Base-by-base conservation (phyloP, 2,888 invertebrate genomes). In the Proisotoma minuta region DNA sequence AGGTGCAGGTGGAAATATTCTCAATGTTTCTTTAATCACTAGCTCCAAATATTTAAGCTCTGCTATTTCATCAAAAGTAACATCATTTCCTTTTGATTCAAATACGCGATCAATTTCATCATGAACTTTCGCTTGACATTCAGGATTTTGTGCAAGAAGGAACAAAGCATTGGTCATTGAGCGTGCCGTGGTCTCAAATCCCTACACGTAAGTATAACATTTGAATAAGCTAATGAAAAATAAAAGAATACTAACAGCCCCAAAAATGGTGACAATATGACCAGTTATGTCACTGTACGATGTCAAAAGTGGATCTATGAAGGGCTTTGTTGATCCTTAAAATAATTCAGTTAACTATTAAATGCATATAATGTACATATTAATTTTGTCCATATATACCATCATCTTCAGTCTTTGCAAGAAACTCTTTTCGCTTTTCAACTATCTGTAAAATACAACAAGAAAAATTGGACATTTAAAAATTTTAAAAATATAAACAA, bases 11-110 rank as follows among this genome's bases (percentile, higher is more conserved):
- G 54, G 54, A 24, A 54, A 54, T n/a, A 54, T 18, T 10, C 54
- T 5, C 23, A 54, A 22, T 22, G 43, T 12, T 26, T 56, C 56
- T 23, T 56, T 56, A 15, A 56, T 56, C 26, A 40, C 40, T 47
- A 56, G 40, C n/a, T 56, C 56, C 40, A 56, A 39, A 20, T 56
- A 56, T 18, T 56, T 56, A 8, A 56, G 20, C 3, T 56, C 56
- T 3, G 26, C 56, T 3, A 56, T 3, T n/a, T 56, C 39, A 10
- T 2, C 26, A 56, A 56, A 40, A 12, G 43, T 56, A 8, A 56
- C 24, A 18, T 56, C 43, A n/a, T 26, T 4, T 2, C 3, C 18
- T 4, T 26, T 22, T 3, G 23, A 2, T 12, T 4, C 24, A 3
- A 56, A 40, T 2, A 56, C 47, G 2, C 18, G n/a, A 18, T 56